phyloP scores from a whole-genome alignment of 37 sponge, comb jelly and placozoan species.

The Ephydatia muelleri region DNA sequence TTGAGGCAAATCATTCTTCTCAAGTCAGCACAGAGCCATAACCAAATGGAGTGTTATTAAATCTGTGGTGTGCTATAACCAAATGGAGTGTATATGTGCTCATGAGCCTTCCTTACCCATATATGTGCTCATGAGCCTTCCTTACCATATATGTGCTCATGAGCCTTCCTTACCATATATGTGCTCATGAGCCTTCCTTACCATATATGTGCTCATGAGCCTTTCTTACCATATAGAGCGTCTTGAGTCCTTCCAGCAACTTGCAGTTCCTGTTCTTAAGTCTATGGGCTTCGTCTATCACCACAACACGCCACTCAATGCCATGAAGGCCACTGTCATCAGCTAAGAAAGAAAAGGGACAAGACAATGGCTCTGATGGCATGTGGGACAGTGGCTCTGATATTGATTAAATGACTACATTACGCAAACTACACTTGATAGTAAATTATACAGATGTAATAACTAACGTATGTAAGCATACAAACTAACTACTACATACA shows the following conservation, averaged over 20 bases:
- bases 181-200: neutral
- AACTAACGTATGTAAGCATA: neutral
- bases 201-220: neutral
- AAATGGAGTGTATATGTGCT: no score
- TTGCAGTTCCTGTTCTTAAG: constrained; percentile 95
- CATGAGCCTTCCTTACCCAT: neutral
- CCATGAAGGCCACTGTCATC: constrained; percentile 82
- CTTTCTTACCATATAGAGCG: constrained; percentile 75
- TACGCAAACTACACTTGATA: no score
- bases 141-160: neutral
- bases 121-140: no score
- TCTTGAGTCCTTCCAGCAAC: constrained; percentile 83
- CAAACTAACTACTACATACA: no score
- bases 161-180: neutral
- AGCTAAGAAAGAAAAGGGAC: constrained; percentile 33
- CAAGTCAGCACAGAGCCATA: no score
- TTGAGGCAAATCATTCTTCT: no score
- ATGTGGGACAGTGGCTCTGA: no score
- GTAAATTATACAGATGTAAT: neutral
- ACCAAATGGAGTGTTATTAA: no score
- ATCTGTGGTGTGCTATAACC: no score
- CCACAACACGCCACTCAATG: constrained; percentile 87
- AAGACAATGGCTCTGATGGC: no score
- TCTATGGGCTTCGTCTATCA: constrained; percentile 94
- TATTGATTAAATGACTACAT: neutral